Evolutionary conservation across 2,113 vertebrate genomes (phyloP), one percentile per base, ranked within the genome.

Genomic region (Macrotus californicus): DNA sequence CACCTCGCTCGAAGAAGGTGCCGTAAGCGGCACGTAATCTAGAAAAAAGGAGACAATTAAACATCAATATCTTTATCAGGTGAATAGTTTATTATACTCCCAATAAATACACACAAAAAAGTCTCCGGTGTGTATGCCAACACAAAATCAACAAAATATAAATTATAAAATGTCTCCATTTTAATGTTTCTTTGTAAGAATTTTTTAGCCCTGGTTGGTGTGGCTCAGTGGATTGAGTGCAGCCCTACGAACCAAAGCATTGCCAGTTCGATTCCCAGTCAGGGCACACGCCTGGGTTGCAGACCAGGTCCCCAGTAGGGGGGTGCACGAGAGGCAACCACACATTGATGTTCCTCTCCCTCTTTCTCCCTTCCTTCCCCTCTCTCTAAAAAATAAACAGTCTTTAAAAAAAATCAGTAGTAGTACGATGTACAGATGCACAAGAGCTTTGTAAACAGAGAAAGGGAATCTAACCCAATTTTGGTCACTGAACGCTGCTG

Each of bases 1-100:
- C 98, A 99, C 89, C 98, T 98, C 50, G 98, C 98, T 95, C 98
- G 98, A 81, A 99, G 98, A 72, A 99, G 98, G 85, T 98, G 98
- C 6, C 98, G 97, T 29, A 99, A 96, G 52, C 98, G 98, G 89
- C 98, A 98, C 0, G 98, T 99, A 89, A 99, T 99, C 98, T 99
- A 96, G 26, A 97, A 97, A 56, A 54, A 82, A 95, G 80, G 50
- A 93, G 79, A 94, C 24, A 88, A 61, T 7, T 22, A 59, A 89
- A 70, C 48, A 79, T 94, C 5, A 77, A 5, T n/a, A 52, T 77
- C 50, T 82, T 79, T 66, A 56, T 89, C 29, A 31, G 6, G 69
- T 48, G 90, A 90, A 48, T 85, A 93, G 69, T 76, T 52, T 50
- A 82, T 66, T 61, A 82, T 29, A 9, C 29, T 34, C 4, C 43